Conservation (phyloP, 2,888 invertebrate genomes). For the Plemyria rubiginata region DNA sequence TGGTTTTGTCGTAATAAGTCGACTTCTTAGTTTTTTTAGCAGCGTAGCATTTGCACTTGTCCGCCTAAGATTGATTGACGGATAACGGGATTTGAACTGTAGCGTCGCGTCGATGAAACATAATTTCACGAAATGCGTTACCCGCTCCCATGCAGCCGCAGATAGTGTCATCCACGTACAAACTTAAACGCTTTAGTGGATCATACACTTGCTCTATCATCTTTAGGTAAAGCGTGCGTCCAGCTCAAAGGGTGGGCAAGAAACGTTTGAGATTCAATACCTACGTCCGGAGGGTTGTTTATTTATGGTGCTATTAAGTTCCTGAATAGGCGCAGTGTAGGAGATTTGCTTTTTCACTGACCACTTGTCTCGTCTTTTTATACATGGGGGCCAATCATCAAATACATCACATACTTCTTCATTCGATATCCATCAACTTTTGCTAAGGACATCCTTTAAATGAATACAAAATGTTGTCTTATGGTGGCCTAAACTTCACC, state of each 20-base stretch:
- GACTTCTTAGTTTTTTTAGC: too few relatives aligned
- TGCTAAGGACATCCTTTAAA: too few relatives aligned
- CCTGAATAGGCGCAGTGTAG: conserved; percentile 15
- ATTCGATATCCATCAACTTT: too few relatives aligned
- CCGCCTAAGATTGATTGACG: too few relatives aligned
- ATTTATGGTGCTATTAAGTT: conserved; percentile 25
- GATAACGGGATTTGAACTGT: too few relatives aligned
- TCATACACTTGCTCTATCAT: conserved; percentile 10
- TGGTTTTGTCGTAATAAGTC: too few relatives aligned
- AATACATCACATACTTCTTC: neutral
- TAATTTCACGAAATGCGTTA: too few relatives aligned
- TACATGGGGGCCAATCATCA: neutral
- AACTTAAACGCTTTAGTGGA: conserved; percentile 8
- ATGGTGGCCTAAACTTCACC: too few relatives aligned
- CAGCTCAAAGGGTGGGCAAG: conserved; percentile 30
- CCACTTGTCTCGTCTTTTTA: conserved; percentile 11
- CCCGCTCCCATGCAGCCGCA: too few relatives aligned
- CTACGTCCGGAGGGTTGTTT: conserved; percentile 31
- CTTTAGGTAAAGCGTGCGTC: conserved; percentile 26
- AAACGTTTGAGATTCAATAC: conserved; percentile 34
- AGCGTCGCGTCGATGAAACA: too few relatives aligned
- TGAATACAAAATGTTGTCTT: too few relatives aligned
- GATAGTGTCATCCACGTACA: neutral
- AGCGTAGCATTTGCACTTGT: too few relatives aligned
- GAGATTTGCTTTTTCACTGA: conserved; percentile 18